Base-by-base conservation (phyloP, 2,797 vertebrate genomes). In the Lophius americanus region DNA sequence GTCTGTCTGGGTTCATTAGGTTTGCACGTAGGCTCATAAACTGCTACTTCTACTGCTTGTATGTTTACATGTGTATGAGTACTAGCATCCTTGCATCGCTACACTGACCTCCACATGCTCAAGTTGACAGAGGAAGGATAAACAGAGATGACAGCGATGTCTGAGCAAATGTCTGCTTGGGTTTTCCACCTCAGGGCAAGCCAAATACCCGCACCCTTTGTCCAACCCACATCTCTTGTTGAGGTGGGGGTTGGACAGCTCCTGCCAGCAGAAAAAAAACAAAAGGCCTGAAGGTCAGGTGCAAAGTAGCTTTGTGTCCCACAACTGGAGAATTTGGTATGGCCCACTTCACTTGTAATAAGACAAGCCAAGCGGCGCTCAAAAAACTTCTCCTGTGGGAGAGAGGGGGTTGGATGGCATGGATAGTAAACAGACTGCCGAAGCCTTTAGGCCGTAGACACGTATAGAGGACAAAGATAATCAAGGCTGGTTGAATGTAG, bases 111-210 rank as follows among this genome's bases (percentile, higher is more conserved):
- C 84, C 41, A n/a, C 72, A 76, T 73, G 81, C 85, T 61, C 80
- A 32, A 6, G 43, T 75, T 84, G 85, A 89, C 77, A 73, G 73
- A 51, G 33, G 65, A 61, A 51, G 57, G 50, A 73, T 90, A 90
- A 92, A 84, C 84, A 84, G 83, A 90, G 87, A 90, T 85, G 92
- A 92, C 91, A 91, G 88, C 78, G 0, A 76, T 73, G 80, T 85
- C 79, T 83, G 62, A 62, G 65, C 61, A 80, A 79, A 73, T 51
- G 85, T 83, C 78, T 11, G 60, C 80, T 68, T 52, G 58, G 41
- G 56, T 83, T 78, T 84, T 79, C 65, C 59, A 75, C 76, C 80
- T 58, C 60, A 75, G 85, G 80, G 73, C 71, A 70, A 51, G 70
- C 53, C 64, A 73, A 73, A 63, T 48, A 48, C 7, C 47, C 52